Percentiles rank a stretch among this genome's conserved stretches.
These are phyloP conservation scores for Argynnis bischoffii DNA, from an alignment of 2,888 invertebrate species.

Conservation along the genomic window DNA sequence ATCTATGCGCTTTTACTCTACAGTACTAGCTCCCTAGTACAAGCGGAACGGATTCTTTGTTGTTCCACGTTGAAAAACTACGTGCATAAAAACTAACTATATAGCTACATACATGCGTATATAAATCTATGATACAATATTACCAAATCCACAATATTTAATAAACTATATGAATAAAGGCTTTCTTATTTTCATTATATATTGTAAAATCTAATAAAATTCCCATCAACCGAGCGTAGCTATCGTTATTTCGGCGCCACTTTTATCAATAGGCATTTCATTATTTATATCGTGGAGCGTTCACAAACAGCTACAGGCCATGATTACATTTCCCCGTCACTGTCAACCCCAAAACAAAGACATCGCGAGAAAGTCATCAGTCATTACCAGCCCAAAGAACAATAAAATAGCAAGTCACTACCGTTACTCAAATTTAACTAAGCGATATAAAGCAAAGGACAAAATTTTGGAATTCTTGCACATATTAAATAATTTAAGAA, in stretches of 20 bases:
- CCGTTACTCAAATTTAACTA: constrained; percentile 73
- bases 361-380: constrained; percentile 73
- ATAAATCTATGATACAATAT: neutral
- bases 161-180: neutral
- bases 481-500: neutral
- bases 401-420: constrained; percentile 74
- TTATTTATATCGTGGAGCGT: constrained; percentile 44
- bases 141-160: neutral
- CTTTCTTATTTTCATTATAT: neutral
- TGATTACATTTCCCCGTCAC: constrained; percentile 78
- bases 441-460: constrained; percentile 45
- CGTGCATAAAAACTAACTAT: neutral
- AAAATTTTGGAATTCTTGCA: neutral
- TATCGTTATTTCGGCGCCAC: constrained; percentile 30
- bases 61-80: neutral
- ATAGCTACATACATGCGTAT: neutral
- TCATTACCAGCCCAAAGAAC: constrained; percentile 77
- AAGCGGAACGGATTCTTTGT: neutral
- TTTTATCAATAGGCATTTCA: constrained; percentile 42
- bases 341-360: constrained; percentile 74
- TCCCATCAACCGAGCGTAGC: constrained; percentile 8
- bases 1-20: constrained; percentile 12
- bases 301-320: constrained; percentile 47
- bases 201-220: constrained; percentile 18
- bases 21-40: neutral